A percentile compares a stretch with the other conserved stretches of the same genome.
Evolutionary conservation across 1,140 invertebrate species (phyloP).

Genomic region (Diorhabda elongata): DNA sequence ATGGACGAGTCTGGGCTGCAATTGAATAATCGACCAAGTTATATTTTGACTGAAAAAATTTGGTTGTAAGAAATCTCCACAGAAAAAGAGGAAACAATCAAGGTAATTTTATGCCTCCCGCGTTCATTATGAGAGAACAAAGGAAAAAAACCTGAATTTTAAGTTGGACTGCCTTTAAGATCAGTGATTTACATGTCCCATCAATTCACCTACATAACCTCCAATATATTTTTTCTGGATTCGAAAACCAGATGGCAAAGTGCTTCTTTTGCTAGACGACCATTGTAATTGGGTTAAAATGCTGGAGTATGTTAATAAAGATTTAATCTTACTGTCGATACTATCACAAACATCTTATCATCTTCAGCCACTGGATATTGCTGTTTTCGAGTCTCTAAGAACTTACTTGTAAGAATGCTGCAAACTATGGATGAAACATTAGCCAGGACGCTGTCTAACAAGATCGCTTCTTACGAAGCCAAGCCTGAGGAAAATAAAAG

Average conservation of each 20-base stretch:
- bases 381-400: not conserved
- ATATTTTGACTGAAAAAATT: slow-evolving; percentile 43
- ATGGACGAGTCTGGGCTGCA: slow-evolving; percentile 46
- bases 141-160: no score
- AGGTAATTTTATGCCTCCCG: no score
- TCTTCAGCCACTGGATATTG: not conserved
- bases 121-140: no score
- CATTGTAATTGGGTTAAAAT: not conserved
- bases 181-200: no score
- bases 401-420: not conserved
- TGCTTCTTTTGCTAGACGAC: not conserved
- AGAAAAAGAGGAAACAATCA: no score
- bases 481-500: not conserved
- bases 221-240: not conserved
- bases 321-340: not conserved
- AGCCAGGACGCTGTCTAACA: not conserved
- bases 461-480: not conserved
- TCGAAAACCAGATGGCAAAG: not conserved
- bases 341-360: not conserved
- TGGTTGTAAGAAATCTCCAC: no score
- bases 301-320: not conserved
- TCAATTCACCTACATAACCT: no score
- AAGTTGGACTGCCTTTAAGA: no score
- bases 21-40: slow-evolving; percentile 43
- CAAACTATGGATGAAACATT: not conserved